Evolutionary conservation across 2,113 vertebrate genomes (phyloP).

Genomic region (Microcebus griseorufus): DNA sequence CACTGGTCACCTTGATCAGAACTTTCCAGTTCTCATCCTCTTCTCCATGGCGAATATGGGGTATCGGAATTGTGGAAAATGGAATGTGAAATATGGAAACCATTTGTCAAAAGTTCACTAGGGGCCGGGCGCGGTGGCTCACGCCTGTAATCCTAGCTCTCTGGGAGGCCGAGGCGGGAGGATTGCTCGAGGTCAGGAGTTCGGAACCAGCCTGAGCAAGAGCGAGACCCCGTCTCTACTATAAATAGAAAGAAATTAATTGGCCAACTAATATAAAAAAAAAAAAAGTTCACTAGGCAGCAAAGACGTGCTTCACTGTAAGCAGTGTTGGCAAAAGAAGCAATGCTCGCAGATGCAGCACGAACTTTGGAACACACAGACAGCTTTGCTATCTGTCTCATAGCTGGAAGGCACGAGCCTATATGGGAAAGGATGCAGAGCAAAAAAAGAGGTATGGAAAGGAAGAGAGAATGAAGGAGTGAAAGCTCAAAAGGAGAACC

Average conservation of each 20-base stretch:
- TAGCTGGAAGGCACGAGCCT: neutral
- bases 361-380: neutral
- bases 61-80: neutral
- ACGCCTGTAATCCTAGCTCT: too few relatives aligned
- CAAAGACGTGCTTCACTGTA: neutral
- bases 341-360: neutral
- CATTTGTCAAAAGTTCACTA: neutral
- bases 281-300: neutral
- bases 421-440: accelerated
- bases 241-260: too few relatives aligned
- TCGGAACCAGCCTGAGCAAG: too few relatives aligned
- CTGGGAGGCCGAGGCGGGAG: too few relatives aligned
- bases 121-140: too few relatives aligned
- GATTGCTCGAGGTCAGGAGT: too few relatives aligned
- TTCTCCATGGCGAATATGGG: neutral
- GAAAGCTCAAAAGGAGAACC: neutral
- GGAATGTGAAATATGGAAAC: neutral
- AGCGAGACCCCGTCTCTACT: too few relatives aligned
- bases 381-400: neutral
- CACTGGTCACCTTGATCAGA: neutral
- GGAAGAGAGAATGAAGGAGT: neutral
- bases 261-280: too few relatives aligned
- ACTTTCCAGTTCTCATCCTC: neutral
- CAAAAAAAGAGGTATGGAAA: neutral
- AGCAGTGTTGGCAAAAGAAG: neutral